These are phyloP conservation scores for Caenorhabditis doughertyi DNA, from an alignment of 2,888 invertebrate species.

Conservation along the genomic window DNA sequence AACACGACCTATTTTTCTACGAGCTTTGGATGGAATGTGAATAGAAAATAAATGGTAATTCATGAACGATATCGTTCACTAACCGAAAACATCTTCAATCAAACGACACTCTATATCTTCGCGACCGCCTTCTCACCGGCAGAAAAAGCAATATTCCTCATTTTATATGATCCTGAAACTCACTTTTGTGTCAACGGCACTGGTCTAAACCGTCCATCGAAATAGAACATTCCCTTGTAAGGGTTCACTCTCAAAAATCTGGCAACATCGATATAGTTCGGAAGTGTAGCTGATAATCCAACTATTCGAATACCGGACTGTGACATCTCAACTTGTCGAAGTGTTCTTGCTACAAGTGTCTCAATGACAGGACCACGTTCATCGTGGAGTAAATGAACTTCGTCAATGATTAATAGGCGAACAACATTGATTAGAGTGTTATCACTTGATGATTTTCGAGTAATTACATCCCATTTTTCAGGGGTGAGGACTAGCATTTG, in stretches of 20 bases:
- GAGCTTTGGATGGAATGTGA: no score
- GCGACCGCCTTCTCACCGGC: no score
- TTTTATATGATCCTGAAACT: not conserved
- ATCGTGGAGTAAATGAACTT: slow-evolving; percentile 96
- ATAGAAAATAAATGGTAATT: no score
- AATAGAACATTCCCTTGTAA: slow-evolving; percentile 86
- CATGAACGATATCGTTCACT: no score
- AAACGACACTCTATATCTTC: no score
- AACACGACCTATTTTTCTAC: no score
- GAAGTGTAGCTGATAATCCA: slow-evolving; percentile 90
- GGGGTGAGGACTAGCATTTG: slow-evolving; percentile 99
- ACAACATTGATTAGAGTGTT: slow-evolving; percentile 93
- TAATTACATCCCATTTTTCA: slow-evolving; percentile 99
- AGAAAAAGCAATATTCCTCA: no score
- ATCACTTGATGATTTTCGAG: slow-evolving; percentile 91
- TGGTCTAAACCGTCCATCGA: slow-evolving; percentile 91
- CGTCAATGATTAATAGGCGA: slow-evolving; percentile 95
- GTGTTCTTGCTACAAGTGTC: slow-evolving; percentile 94
- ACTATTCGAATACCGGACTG: slow-evolving; percentile 94
- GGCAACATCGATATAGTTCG: slow-evolving; percentile 97
- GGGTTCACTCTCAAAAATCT: slow-evolving; percentile 95
- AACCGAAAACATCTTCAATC: no score
- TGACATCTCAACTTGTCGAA: slow-evolving; percentile 88
- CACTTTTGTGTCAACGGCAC: slow-evolving; percentile 85
- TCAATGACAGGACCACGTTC: slow-evolving; percentile 98